phyloP scores from a whole-genome alignment of 2,797 vertebrate genomes.

The Monodelphis domestica region DNA sequence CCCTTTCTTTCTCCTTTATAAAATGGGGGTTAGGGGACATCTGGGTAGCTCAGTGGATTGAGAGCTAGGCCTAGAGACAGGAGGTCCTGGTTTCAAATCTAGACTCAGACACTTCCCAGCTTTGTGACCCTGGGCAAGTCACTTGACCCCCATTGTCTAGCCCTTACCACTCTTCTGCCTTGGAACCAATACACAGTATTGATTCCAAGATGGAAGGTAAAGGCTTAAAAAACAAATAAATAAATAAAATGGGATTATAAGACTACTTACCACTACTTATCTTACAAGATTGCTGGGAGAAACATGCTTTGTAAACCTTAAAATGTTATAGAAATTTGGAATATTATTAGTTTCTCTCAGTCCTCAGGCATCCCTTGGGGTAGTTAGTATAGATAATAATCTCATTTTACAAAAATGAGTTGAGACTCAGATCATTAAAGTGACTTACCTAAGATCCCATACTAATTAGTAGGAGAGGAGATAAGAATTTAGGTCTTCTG shows the following conservation, averaged over 20 bases:
- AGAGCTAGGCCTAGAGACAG: too few relatives aligned
- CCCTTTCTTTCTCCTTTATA: not conserved
- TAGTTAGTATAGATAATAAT: not conserved
- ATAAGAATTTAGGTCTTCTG: not conserved
- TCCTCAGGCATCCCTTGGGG: not conserved
- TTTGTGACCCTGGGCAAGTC: too few relatives aligned
- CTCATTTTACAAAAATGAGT: not conserved
- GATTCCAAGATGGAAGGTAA: too few relatives aligned
- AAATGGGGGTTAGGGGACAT: not conserved
- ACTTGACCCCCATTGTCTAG: too few relatives aligned
- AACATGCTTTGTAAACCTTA: not conserved
- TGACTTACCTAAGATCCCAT: not conserved
- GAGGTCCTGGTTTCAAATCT: too few relatives aligned
- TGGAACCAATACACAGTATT: too few relatives aligned
- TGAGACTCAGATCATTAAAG: not conserved
- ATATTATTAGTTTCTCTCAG: not conserved
- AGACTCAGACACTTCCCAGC: too few relatives aligned
- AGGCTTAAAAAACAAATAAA: too few relatives aligned
- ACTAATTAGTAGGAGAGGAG: not conserved
- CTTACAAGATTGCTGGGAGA: not conserved
- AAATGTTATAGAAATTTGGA: too few relatives aligned
- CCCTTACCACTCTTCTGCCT: too few relatives aligned
- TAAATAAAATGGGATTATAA: too few relatives aligned
- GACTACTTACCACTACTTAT: not conserved
- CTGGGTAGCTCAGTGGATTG: too few relatives aligned